Evolutionary conservation across 1,140 invertebrate genomes (phyloP).

Genomic region (Eriocheir sinensis): DNA sequence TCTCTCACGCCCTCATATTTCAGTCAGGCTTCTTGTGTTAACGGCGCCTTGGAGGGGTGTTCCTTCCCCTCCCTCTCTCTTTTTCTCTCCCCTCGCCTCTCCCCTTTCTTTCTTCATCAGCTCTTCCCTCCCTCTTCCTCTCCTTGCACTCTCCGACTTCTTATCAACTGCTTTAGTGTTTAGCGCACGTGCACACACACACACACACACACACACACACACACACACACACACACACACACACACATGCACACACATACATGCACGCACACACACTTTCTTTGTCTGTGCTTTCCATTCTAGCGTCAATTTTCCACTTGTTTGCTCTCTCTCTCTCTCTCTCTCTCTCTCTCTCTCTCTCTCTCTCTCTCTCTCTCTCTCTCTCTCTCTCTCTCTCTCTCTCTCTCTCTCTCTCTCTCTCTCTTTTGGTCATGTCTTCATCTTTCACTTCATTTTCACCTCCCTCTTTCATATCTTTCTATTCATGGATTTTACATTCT

Average conservation of each 20-base stretch:
- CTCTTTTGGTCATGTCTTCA: no score
- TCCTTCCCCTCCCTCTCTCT: constrained; percentile 32
- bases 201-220: neutral
- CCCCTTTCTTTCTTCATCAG: no score
- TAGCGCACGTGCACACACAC: no score
- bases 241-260: neutral
- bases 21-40: constrained; percentile 28
- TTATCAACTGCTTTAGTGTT: no score
- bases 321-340: constrained; percentile 9
- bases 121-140: no score
- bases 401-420: neutral
- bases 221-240: constrained; percentile 19
- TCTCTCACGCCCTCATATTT: neutral
- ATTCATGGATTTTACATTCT: neutral
- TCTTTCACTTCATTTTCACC: no score
- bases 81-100: constrained; percentile 35
- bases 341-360: neutral
- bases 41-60: neutral
- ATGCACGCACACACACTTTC: neutral
- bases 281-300: no score
- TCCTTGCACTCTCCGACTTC: no score
- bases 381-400: neutral
- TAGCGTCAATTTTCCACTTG: neutral
- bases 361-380: neutral
- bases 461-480: neutral